Conservation (phyloP, 2,113 vertebrate species). For the Mormyrus iriodes region DNA sequence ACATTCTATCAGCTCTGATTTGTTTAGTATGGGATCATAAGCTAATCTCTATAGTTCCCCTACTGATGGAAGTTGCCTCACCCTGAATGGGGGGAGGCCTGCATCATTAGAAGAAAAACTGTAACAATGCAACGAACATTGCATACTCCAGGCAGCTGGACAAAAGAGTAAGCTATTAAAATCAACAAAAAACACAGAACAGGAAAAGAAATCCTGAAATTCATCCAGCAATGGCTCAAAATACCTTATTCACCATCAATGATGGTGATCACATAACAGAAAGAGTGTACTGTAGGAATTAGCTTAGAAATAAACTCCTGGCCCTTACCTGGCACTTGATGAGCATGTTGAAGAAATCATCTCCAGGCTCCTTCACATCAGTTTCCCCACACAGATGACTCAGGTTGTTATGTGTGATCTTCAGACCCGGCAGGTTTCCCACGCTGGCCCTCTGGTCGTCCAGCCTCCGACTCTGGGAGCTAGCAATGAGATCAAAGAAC, state of each 20-base stretch:
- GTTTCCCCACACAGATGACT: conserved; percentile 65
- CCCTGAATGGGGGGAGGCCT: neutral
- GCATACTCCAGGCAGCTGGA: neutral
- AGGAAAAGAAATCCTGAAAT: neutral
- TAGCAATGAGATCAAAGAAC: conserved; percentile 78
- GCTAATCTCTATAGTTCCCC: neutral
- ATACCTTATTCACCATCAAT: neutral
- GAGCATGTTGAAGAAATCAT: conserved; percentile 85
- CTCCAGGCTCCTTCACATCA: conserved; percentile 67
- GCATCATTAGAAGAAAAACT: neutral
- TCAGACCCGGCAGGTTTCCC: conserved; percentile 68
- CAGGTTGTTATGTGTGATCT: conserved; percentile 71
- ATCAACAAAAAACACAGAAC: neutral
- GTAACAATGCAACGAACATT: neutral
- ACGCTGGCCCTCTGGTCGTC: conserved; percentile 77
- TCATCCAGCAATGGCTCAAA: neutral
- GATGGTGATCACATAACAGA: neutral
- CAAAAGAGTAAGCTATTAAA: neutral
- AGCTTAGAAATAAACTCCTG: neutral
- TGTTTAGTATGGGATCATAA: neutral
- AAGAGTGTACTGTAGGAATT: neutral
- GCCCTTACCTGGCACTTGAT: conserved; percentile 75
- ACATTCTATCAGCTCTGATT: neutral
- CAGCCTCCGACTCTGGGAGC: conserved; percentile 74
- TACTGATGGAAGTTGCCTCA: neutral